Evolutionary conservation across 2,113 vertebrate species (phyloP).

Genomic region (Pseudopodoces humilis): DNA sequence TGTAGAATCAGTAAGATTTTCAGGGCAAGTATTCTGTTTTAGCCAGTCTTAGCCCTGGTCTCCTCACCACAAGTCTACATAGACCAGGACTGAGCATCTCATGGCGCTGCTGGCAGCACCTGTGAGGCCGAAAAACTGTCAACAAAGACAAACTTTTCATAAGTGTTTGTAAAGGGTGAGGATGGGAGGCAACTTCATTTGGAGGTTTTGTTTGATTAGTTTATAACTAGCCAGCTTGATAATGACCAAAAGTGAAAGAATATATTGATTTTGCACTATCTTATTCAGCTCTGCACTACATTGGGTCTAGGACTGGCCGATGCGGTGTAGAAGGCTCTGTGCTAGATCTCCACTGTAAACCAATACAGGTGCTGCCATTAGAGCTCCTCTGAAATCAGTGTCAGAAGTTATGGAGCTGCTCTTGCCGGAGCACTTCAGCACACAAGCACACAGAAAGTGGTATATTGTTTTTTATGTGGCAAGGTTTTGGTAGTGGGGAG

Average conservation of each 20-base stretch:
- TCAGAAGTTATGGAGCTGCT: background rate
- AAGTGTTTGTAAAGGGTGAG: background rate
- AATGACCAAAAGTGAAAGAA: background rate
- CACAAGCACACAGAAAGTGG: background rate
- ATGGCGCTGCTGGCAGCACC: background rate
- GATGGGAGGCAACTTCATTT: fast-evolving
- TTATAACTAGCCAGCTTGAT: background rate
- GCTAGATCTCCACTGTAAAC: background rate
- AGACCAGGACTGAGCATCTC: background rate
- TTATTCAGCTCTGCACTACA: background rate
- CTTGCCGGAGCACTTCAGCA: background rate
- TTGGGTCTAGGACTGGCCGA: background rate
- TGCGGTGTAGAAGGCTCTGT: background rate
- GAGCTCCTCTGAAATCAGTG: background rate
- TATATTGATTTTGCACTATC: background rate
- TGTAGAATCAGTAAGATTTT: background rate
- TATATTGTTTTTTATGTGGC: background rate
- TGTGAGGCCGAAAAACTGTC: background rate
- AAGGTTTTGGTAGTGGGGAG: background rate
- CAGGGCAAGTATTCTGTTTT: background rate
- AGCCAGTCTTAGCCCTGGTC: background rate
- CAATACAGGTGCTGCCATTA: background rate
- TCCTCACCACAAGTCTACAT: background rate
- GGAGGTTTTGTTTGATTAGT: background rate
- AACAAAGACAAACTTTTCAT: background rate